phyloP scores from a whole-genome alignment of 1,140 invertebrate species.

The Araneus ventricosus region DNA sequence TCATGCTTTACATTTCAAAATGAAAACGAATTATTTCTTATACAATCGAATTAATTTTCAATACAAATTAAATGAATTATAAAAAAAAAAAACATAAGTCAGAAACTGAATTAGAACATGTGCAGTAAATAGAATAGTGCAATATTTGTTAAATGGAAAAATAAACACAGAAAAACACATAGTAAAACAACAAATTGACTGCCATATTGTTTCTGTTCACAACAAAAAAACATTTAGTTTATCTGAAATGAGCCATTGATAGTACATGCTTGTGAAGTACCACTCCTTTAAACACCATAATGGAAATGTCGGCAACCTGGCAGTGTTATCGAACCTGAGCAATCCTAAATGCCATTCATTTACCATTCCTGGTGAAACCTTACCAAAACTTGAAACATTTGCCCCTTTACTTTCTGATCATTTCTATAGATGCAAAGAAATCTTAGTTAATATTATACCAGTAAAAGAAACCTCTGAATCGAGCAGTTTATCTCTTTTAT shows the following conservation, averaged over 20 bases:
- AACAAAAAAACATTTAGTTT: background rate
- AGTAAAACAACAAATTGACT: background rate
- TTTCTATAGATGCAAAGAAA: background rate
- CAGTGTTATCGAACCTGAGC: slow-evolving; percentile 34
- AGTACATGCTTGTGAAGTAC: slow-evolving; percentile 1
- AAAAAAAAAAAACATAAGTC: background rate
- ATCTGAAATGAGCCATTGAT: background rate
- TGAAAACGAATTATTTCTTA: background rate
- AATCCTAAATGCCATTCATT: background rate
- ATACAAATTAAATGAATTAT: background rate
- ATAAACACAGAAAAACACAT: background rate
- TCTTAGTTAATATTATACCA: too few relatives aligned
- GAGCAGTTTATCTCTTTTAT: too few relatives aligned
- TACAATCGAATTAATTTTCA: background rate
- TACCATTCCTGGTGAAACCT: slow-evolving; percentile 63
- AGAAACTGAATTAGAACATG: background rate
- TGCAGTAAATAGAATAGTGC: background rate
- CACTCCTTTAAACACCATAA: background rate
- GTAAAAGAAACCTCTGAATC: too few relatives aligned
- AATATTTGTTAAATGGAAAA: background rate
- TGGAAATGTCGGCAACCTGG: slow-evolving; percentile 57
- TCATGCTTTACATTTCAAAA: slow-evolving; percentile 42
- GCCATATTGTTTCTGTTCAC: background rate
- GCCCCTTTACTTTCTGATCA: background rate
- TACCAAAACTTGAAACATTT: background rate